phyloP scores from a whole-genome alignment of 1,140 invertebrate genomes.

The Megalopta genalis region DNA sequence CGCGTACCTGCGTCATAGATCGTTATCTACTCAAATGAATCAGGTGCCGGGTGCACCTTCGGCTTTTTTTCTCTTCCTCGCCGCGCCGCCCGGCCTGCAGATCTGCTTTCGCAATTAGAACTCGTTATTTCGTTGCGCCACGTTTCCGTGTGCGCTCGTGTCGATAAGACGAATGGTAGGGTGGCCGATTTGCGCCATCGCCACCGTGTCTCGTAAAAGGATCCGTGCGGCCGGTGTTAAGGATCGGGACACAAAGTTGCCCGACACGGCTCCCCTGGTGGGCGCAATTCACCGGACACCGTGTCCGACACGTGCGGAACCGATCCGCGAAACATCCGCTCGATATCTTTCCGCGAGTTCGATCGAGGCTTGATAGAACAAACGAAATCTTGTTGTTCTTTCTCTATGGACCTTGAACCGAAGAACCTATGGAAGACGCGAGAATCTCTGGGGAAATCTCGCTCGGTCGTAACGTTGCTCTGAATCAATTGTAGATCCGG shows the following conservation, averaged over 20 bases:
- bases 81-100: constrained; percentile 36
- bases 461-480: too few species aligned
- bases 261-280: background rate
- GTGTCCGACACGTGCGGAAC: too few species aligned
- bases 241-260: background rate
- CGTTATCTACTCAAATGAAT: constrained; percentile 67
- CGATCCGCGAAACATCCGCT: too few species aligned
- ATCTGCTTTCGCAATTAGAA: constrained; percentile 76
- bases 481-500: too few species aligned
- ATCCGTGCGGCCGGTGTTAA: constrained; percentile 1
- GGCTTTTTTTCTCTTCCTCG: constrained; percentile 44
- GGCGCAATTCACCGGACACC: too few species aligned
- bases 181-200: constrained; percentile 57
- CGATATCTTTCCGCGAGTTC: too few species aligned
- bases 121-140: constrained; percentile 77
- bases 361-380: too few species aligned
- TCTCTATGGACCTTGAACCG: too few species aligned
- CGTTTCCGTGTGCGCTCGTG: constrained; percentile 69
- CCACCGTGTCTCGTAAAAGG: constrained; percentile 32
- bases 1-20: constrained; percentile 66
- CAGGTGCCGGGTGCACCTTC: constrained; percentile 68
- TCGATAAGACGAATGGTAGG: constrained; percentile 62
- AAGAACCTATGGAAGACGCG: too few species aligned
- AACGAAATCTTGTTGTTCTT: too few species aligned
- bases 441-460: too few species aligned